Conservation (phyloP, 2,797 vertebrate genomes). For the Tenualosa ilisha region DNA sequence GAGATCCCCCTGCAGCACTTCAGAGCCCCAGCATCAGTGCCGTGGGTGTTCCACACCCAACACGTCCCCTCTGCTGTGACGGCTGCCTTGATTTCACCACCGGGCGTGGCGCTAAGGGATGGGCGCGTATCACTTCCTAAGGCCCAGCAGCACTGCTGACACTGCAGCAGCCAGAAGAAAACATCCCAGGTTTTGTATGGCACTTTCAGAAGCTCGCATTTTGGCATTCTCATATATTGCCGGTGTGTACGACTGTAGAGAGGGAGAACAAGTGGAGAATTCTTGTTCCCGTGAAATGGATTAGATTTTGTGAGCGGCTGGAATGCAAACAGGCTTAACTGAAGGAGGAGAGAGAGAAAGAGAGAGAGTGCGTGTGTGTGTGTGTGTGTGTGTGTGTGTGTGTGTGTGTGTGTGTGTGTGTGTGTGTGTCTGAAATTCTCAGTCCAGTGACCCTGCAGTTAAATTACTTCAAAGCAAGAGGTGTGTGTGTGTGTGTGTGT, state of each 20-base stretch:
- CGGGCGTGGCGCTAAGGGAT: not conserved
- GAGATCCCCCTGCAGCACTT: not conserved
- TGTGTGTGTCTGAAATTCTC: not conserved
- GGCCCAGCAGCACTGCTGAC: not conserved
- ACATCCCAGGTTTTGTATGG: not conserved
- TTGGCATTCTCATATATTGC: not conserved
- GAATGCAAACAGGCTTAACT: not conserved
- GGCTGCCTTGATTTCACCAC: not conserved
- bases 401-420: not conserved
- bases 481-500: not conserved
- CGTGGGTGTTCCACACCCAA: not conserved
- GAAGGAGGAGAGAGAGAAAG: not conserved
- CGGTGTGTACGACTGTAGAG: not conserved
- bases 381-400: conserved; percentile 12
- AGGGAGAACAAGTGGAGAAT: not conserved
- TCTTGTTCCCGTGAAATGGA: not conserved
- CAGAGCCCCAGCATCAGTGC: not conserved
- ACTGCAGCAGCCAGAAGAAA: not conserved
- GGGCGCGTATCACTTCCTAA: not conserved
- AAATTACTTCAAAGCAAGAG: conserved; percentile 3
- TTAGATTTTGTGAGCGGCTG: not conserved
- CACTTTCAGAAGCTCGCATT: not conserved
- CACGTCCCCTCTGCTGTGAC: not conserved
- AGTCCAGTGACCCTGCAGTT: not conserved
- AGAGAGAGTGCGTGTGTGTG: not conserved